phyloP scores from a whole-genome alignment of 2,113 vertebrate species.

The Grus americana region DNA sequence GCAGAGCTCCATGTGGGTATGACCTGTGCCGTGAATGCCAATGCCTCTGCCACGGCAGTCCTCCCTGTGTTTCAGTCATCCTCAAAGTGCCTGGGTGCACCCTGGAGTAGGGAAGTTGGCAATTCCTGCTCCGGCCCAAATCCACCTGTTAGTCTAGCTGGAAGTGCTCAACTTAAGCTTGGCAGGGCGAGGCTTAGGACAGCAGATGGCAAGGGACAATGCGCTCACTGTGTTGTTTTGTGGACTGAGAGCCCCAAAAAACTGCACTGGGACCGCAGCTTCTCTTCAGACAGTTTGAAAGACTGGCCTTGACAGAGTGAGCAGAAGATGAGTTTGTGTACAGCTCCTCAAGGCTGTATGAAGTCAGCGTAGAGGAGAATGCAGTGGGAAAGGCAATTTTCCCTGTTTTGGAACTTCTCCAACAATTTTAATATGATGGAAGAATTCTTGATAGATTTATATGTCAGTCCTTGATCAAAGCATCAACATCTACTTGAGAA shows the following conservation, averaged over 20 bases:
- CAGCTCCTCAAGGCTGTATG: neutral
- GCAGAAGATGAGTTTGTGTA: neutral
- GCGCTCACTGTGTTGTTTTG: neutral
- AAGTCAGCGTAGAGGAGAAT: neutral
- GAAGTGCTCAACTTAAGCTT: neutral
- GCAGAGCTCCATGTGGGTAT: neutral
- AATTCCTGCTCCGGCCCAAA: neutral
- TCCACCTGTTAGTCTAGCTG: neutral
- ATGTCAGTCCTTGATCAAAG: neutral
- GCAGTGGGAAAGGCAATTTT: neutral
- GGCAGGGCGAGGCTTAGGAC: neutral
- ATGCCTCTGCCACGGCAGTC: neutral
- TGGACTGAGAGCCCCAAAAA: neutral
- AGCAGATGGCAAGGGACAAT: neutral
- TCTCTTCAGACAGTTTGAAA: neutral
- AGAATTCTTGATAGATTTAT: neutral
- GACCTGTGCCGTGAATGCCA: neutral
- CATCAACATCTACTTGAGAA: neutral
- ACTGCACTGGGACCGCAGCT: neutral
- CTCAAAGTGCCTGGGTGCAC: neutral
- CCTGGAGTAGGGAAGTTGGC: neutral
- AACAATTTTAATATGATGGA: neutral
- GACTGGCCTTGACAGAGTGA: neutral
- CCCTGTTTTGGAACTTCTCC: neutral
- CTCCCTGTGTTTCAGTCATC: neutral